Evolutionary conservation across 2,888 invertebrate species (phyloP), one percentile per base, ranked within the genome.

Genomic region (Microctonus hyperodae): DNA sequence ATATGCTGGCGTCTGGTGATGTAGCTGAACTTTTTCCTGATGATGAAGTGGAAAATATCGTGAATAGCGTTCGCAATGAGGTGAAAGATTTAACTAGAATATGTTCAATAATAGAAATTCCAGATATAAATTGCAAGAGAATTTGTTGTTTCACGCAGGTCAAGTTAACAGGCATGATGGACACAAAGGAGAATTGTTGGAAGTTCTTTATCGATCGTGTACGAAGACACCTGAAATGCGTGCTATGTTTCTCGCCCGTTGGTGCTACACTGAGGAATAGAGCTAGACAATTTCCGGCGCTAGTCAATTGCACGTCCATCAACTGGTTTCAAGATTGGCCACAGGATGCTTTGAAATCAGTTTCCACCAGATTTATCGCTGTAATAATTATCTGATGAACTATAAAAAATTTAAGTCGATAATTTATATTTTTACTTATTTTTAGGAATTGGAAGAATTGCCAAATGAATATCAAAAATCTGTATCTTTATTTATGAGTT

Each of bases 251-350:
- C 84, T 97, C 97, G 0, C 97, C 97, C 0, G 97, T 97, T 63
- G 97, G 97, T 0, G 91, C 92, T 0, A 96, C 95, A 0, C 86
- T 98, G 16, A 87, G 97, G 61, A 87, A 95, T 16, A 88, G 97
- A 64, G 92, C 94, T 4, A 88, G 97, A 63, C 96, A 97, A 84
- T 98, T 98, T 85, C 97, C 97, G 0, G 96, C 97, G 0, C 86
- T 98, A 35, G 93, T 95, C 16, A 97, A 94, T 85, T 96, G 96
- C 81, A 95, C 96, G 0, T 90, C 94, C 16, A 96, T 97, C 72
- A 92, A 97, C 84, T 97, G 97, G 97, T 97, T 97, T 85, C 96
- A 97, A 82, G 95, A 96, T 80, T 98, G 97, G 97, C 97, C 97
- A 0, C 89, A 90, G 78, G 93, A 96, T 80, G 97, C 97, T 33